Base-by-base conservation (phyloP, 2,888 invertebrate genomes). In the Lucinisca nassula region DNA sequence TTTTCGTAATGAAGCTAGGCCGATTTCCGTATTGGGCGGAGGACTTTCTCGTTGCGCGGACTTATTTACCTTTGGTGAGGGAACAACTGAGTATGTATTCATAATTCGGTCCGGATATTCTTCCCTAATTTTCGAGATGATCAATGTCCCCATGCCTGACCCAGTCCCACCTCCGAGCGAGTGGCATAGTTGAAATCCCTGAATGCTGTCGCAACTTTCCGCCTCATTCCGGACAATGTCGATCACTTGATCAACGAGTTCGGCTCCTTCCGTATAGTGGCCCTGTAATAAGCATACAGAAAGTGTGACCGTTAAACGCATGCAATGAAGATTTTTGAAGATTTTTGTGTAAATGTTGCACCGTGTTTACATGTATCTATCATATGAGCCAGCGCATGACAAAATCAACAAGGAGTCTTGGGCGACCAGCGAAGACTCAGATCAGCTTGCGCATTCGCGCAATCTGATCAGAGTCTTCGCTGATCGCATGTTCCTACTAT, bases 41-140 rank as follows among this genome's bases (percentile, higher is more conserved):
- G n/a, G n/a, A n/a, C n/a, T n/a, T n/a, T n/a, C n/a, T n/a, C n/a
- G n/a, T n/a, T n/a, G n/a, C n/a, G n/a, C n/a, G n/a, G n/a, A n/a
- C n/a, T n/a, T 32, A 75, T 49, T 84, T 90, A 95, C 95, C 97
- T 98, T 98, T 8, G 98, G 98, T 6, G 98, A 98, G 30, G 98
- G 96, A 97, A 98, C 97, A 88, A 99, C 98, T 88, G 98, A 98
- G 97, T 98, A 99, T 96, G 99, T 99, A 97, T 98, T 98, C 99
- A 99, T 99, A 94, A 99, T 99, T 97, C 99, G 98, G 97, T 99
- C 99, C 94, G 99, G 99, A 96, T 98, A 99, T 97, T 99, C 99
- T 97, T 99, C 99, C 94, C 99, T 98, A 97, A 99, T 99, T 97
- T 99, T 99, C 91, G 98, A 98, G 95, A 99, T 99, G 92, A 99